phyloP scores from a whole-genome alignment of 2,888 invertebrate genomes.

The Thysanoteuthis rhombus region DNA sequence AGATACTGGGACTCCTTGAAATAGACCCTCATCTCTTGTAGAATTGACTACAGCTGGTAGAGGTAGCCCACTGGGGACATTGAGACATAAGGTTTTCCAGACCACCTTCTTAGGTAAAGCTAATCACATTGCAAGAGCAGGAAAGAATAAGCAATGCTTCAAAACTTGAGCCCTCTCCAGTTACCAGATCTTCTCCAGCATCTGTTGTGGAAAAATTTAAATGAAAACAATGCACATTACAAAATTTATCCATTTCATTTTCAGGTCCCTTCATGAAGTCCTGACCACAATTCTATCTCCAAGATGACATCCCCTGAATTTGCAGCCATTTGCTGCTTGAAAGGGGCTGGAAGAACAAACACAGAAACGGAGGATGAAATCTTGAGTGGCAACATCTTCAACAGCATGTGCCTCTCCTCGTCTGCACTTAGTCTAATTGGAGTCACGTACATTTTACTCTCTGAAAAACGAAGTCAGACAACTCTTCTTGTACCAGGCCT shows the following conservation, averaged over 20 bases:
- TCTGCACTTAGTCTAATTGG: constrained; percentile 26
- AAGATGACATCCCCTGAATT: constrained; percentile 31
- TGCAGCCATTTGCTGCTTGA: constrained; percentile 25
- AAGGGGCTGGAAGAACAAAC: background rate
- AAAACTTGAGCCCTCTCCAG: too few species aligned
- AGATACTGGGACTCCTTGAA: too few species aligned
- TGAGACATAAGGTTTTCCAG: too few species aligned
- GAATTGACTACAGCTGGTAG: too few species aligned
- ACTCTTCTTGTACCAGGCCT: constrained; percentile 12
- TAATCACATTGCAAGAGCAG: too few species aligned
- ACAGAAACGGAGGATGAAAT: background rate
- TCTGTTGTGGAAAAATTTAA: too few species aligned
- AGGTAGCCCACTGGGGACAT: too few species aligned
- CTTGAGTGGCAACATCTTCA: background rate
- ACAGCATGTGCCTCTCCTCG: constrained; percentile 15
- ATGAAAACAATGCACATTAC: too few species aligned
- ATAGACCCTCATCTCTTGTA: too few species aligned
- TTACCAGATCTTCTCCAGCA: too few species aligned
- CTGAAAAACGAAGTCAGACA: background rate
- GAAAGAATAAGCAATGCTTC: too few species aligned
- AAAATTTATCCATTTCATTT: background rate
- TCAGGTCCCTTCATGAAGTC: background rate
- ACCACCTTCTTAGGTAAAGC: too few species aligned
- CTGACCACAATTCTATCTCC: background rate
- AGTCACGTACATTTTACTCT: background rate